A percentile compares a stretch with the other conserved stretches of the same genome.
Conservation (phyloP, 2,888 invertebrate species). For the Lithophane leautieri region DNA sequence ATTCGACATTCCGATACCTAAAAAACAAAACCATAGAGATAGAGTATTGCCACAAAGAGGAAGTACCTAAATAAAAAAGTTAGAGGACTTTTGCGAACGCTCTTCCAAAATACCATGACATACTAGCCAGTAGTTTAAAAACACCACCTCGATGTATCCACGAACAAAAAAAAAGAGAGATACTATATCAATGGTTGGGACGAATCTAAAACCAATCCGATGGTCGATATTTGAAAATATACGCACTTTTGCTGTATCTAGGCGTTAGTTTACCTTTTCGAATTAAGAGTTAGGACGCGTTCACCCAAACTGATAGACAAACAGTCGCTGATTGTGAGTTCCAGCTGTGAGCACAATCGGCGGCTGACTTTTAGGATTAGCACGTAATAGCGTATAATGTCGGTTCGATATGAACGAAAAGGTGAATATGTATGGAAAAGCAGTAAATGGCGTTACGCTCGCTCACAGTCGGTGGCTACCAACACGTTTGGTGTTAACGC, state of each 20-base stretch:
- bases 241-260: not conserved
- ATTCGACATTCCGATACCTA: not conserved
- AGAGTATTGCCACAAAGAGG: slow-evolving; percentile 4
- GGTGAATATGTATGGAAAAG: not conserved
- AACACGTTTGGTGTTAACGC: not conserved
- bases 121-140: slow-evolving; percentile 35
- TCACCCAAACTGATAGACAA: too few relatives aligned
- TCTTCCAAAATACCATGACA: slow-evolving; percentile 35
- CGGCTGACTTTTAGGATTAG: not conserved
- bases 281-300: not conserved
- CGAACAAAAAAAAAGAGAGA: slow-evolving; percentile 25
- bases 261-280: not conserved
- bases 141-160: slow-evolving; percentile 17
- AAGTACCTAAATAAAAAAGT: slow-evolving; percentile 22
- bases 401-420: not conserved
- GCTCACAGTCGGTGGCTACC: not conserved
- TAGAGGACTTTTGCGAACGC: slow-evolving; percentile 12
- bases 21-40: slow-evolving; percentile 15
- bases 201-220: slow-evolving; percentile 13
- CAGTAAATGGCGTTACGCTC: not conserved
- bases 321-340: not conserved
- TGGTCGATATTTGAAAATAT: slow-evolving; percentile 31
- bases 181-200: not conserved
- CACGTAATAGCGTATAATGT: not conserved
- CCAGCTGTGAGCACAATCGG: not conserved